Base-by-base conservation (phyloP, 2,113 vertebrate species). In the Coturnix japonica region DNA sequence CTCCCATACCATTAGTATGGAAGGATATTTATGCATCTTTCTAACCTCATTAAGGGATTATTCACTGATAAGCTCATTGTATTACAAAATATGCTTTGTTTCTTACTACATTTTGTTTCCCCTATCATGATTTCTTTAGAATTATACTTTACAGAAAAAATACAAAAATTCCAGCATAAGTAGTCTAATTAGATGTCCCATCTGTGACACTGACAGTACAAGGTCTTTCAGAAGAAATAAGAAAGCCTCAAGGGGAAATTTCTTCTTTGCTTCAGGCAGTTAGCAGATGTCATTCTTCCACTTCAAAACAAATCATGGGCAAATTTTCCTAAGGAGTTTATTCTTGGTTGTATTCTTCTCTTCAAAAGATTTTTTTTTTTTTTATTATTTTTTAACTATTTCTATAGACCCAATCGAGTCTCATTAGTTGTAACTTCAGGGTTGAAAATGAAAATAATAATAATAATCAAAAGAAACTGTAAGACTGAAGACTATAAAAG, bases 31-130 rank as follows among this genome's bases (percentile, higher is more conserved):
- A 89, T 85, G 64, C 69, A 74, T 83, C 53, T 85, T 89, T 91
- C 69, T 91, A 95, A 92, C 87, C 79, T 77, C 69, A 77, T 93
- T 94, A 95, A 95, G 91, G 69, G 46, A 79, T 89, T 93, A 94
- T 13, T 87, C 60, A 80, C 31, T 85, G 90, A 87, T 89, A 69
- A 88, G 76, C 61, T 91, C 71, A 76, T 63, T 94, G 90, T 78
- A 71, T 83, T 94, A 93, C 73, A 91, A 79, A 43, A 81, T 12
- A 46, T 33, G 43, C 12, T 77, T 91, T 87, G 66, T 60, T 85
- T 7, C 60, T 81, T n/a, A 57, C 30, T 12, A 46, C n/a, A 43
- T 10, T 80, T 91, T 82, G 57, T 60, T 82, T 7, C 60, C 77
- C 46, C 53, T 85, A 43, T 30, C 56, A 71, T 19, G 25, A 82